These are phyloP conservation scores for Cantharis lateralis DNA, from an alignment of 2,888 invertebrate species.

Conservation along the genomic window DNA sequence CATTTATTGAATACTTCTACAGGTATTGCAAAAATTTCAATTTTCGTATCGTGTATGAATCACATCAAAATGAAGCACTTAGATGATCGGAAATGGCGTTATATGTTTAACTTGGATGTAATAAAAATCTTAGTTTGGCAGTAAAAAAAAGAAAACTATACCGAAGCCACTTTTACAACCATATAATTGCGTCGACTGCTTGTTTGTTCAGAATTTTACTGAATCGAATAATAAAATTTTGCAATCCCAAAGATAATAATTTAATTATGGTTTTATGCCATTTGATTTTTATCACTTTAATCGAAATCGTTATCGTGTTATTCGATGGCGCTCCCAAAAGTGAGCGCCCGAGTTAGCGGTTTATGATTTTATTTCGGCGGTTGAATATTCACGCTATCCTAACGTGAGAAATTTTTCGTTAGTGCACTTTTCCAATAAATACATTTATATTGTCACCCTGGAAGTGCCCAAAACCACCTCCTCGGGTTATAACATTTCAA, in stretches of 20 bases:
- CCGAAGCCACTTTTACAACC: not conserved
- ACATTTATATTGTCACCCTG: not conserved
- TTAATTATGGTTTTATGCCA: not conserved
- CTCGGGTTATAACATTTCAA: not conserved
- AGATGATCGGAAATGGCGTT: not conserved
- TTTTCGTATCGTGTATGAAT: not conserved
- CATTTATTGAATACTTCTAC: not conserved
- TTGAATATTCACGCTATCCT: not conserved
- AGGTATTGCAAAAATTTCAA: not conserved
- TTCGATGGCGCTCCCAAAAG: not conserved
- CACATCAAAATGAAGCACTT: not conserved
- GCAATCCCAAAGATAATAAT: not conserved
- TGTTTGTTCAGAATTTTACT: not conserved
- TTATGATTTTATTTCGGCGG: not conserved
- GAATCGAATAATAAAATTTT: not conserved
- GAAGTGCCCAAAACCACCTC: not conserved
- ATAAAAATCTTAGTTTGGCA: not conserved
- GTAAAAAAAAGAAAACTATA: not conserved
- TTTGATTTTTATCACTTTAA: not conserved
- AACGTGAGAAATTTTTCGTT: not conserved
- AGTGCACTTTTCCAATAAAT: not conserved
- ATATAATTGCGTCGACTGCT: not conserved
- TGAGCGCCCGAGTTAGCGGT: not conserved
- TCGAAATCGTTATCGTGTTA: not conserved
- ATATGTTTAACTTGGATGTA: not conserved